phyloP scores from a whole-genome alignment of 30 jellyfish, hydroid and myxozoan genomes.

The Aurelia aurita region DNA sequence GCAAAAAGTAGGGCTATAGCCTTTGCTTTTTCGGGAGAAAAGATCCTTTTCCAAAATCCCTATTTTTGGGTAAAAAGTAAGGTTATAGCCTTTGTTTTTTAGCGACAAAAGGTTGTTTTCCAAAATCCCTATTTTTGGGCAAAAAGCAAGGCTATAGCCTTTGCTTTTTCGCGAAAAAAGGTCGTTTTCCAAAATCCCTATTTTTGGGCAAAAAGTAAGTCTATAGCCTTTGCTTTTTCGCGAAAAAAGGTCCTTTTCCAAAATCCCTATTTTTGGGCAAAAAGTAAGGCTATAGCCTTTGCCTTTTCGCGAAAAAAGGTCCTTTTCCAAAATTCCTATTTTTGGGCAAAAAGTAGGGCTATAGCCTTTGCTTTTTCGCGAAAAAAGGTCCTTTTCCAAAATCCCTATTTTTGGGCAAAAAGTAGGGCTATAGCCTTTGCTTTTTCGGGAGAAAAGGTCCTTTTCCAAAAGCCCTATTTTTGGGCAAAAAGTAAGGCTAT shows the following conservation, averaged over 20 bases:
- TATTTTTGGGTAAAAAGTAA: background rate
- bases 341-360: too few species aligned
- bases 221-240: constrained; percentile 5
- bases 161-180: background rate
- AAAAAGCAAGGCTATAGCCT: constrained; percentile 5
- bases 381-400: too few species aligned
- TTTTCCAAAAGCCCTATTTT: too few species aligned
- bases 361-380: too few species aligned
- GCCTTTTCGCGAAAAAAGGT: too few species aligned
- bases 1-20: constrained; percentile 1
- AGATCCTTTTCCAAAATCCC: background rate
- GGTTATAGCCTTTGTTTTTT: background rate
- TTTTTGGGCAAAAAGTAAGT: background rate
- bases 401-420: too few species aligned
- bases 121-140: background rate
- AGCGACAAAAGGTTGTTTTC: background rate
- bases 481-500: too few species aligned
- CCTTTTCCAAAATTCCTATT: too few species aligned
- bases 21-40: background rate
- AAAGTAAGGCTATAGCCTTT: constrained; percentile 6
- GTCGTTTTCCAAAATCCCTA: background rate
- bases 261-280: too few species aligned
- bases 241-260: background rate
- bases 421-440: too few species aligned
- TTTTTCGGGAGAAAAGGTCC: too few species aligned